Percentiles rank a stretch among this genome's conserved stretches.
These are phyloP conservation scores for Heliconius erato DNA, from an alignment of 2,888 invertebrate genomes.

Conservation along the genomic window DNA sequence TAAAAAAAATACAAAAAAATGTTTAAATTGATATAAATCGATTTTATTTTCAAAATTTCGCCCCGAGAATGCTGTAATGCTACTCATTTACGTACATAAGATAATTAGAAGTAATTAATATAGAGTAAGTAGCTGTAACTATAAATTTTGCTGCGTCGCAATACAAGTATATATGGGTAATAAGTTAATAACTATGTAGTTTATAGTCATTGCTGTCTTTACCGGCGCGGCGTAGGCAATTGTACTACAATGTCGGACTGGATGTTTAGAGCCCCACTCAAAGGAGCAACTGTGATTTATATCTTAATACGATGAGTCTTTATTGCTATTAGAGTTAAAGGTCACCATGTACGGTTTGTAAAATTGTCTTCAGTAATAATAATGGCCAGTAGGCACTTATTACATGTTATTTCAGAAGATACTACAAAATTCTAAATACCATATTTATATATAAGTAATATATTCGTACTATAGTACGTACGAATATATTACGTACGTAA, in stretches of 20 bases:
- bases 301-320: constrained; percentile 7
- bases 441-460: background rate
- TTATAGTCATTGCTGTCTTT: constrained; percentile 1
- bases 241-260: constrained; percentile 37
- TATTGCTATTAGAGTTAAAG: constrained; percentile 28
- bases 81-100: background rate
- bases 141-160: background rate
- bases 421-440: background rate
- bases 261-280: constrained; percentile 51
- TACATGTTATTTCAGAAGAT: background rate
- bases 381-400: background rate
- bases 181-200: background rate
- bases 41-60: too few relatives aligned
- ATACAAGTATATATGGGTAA: background rate
- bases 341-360: constrained; percentile 17
- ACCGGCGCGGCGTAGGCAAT: constrained; percentile 31
- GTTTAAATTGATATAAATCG: too few relatives aligned
- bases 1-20: too few relatives aligned
- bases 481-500: too few relatives aligned
- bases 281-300: constrained; percentile 57
- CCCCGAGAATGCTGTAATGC: background rate
- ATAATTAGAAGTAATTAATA: background rate
- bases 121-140: background rate
- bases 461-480: too few relatives aligned
- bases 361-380: background rate